Evolutionary conservation across 1,140 invertebrate species (phyloP).

Genomic region (Zaprionus ghesquierei): DNA sequence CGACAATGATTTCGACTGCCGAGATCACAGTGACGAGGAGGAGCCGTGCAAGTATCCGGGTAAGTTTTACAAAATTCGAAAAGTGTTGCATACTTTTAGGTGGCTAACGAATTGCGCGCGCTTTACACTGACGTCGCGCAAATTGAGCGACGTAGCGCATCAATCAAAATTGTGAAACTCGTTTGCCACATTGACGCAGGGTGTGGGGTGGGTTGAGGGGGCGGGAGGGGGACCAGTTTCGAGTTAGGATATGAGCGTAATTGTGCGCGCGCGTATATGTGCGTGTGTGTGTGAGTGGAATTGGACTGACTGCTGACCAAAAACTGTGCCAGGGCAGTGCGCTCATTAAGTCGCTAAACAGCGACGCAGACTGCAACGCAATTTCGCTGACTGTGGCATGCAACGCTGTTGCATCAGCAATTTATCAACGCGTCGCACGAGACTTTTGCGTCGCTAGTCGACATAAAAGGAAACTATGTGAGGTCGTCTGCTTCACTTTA

Average conservation of each 20-base stretch:
- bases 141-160: conserved; percentile 25
- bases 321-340: conserved; percentile 69
- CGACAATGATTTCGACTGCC: conserved; percentile 90
- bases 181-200: conserved; percentile 62
- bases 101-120: not conserved
- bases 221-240: not conserved
- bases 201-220: not conserved
- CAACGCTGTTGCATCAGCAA: conserved; percentile 76
- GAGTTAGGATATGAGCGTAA: not conserved
- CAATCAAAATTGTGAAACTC: conserved; percentile 61
- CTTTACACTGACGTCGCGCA: conserved; percentile 41
- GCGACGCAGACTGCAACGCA: conserved; percentile 60
- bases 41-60: conserved; percentile 86
- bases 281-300: conserved; percentile 30
- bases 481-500: conserved; percentile 70
- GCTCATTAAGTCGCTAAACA: conserved; percentile 51
- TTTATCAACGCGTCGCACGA: conserved; percentile 72
- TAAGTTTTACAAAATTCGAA: conserved; percentile 66
- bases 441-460: conserved; percentile 67
- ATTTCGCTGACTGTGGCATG: conserved; percentile 69
- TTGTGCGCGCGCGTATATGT: not conserved
- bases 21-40: conserved; percentile 91
- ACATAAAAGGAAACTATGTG: conserved; percentile 73
- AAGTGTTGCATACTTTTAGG: conserved; percentile 57
- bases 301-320: conserved; percentile 57